These are phyloP conservation scores for Psilopogon haemacephalus DNA, from an alignment of 2,113 vertebrate genomes.

Conservation along the genomic window DNA sequence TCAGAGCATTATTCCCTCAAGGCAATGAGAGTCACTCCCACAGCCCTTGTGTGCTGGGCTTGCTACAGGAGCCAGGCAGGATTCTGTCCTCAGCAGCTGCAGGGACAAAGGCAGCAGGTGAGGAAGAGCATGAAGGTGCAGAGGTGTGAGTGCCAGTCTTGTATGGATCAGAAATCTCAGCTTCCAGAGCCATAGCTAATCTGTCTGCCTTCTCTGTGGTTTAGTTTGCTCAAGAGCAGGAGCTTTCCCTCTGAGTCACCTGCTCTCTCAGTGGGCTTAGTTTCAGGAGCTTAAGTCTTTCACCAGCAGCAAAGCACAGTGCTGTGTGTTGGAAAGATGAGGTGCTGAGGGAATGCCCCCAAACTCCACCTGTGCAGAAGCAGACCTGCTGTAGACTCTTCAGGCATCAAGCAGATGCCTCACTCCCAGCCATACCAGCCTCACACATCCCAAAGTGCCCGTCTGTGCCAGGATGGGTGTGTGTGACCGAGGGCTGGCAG, in stretches of 20 bases:
- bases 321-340: background rate
- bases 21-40: background rate
- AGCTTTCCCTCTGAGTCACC: background rate
- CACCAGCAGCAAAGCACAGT: background rate
- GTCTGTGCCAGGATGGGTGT: background rate
- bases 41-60: background rate
- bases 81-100: background rate
- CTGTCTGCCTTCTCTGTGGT: accelerated
- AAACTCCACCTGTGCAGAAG: background rate
- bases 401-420: background rate
- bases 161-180: background rate
- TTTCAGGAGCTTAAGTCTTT: slow-evolving; percentile 7
- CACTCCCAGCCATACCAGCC: background rate
- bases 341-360: slow-evolving; percentile 14
- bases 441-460: background rate
- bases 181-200: background rate
- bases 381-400: background rate
- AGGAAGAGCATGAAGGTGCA: background rate
- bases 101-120: background rate
- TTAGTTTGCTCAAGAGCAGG: background rate
- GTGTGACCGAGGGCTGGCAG: no score
- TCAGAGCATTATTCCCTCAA: background rate
- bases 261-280: background rate
- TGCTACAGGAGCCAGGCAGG: background rate
- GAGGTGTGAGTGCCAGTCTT: background rate